These are phyloP conservation scores for Podarcis muralis DNA, from an alignment of 2,113 vertebrate genomes.

Conservation along the genomic window DNA sequence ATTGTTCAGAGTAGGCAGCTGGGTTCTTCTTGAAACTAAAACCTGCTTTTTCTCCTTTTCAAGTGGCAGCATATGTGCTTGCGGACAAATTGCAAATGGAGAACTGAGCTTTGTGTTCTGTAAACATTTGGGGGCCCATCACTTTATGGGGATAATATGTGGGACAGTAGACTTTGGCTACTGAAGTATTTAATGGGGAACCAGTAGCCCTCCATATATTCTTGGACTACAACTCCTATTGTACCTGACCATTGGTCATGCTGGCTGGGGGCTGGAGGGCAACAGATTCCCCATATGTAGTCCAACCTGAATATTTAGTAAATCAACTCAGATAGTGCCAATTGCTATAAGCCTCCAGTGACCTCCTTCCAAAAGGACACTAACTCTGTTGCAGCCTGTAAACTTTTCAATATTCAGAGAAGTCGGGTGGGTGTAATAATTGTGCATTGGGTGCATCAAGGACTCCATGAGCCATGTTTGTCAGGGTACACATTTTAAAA, in stretches of 20 bases:
- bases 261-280: neutral
- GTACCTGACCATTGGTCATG: neutral
- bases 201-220: neutral
- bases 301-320: neutral
- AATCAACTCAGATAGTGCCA: neutral
- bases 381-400: neutral
- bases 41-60: too few relatives aligned
- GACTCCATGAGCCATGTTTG: neutral
- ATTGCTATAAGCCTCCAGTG: neutral
- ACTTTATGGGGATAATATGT: neutral
- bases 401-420: neutral
- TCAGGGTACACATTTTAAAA: neutral
- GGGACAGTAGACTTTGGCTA: neutral
- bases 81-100: too few relatives aligned
- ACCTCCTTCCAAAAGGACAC: neutral
- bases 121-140: neutral
- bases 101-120: neutral
- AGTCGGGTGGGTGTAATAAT: neutral
- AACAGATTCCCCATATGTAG: neutral
- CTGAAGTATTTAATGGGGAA: too few relatives aligned
- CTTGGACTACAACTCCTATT: neutral
- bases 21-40: neutral
- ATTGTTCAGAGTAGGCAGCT: neutral
- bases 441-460: neutral
- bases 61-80: too few relatives aligned